Evolutionary conservation across 1,140 invertebrate genomes (phyloP).

Genomic region (Monochamus saltuarius): DNA sequence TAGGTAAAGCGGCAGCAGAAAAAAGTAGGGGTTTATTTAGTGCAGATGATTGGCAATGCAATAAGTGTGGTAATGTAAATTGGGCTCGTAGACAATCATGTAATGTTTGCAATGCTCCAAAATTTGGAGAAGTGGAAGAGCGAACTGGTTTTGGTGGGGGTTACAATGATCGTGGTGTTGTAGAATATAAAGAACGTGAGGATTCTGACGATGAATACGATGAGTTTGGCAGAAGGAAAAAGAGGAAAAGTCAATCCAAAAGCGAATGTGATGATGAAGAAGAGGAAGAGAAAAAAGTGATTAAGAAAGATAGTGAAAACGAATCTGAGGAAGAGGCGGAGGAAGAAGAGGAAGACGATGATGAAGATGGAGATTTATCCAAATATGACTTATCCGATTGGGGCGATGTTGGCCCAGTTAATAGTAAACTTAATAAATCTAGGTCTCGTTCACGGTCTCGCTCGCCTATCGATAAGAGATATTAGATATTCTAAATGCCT

Average conservation of each 20-base stretch:
- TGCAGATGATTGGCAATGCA: conserved; percentile 99
- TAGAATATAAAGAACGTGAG: conserved; percentile 87
- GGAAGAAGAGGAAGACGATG: conserved; percentile 61
- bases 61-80: conserved; percentile 99
- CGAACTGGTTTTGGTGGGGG: conserved; percentile 81
- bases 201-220: conserved; percentile 92
- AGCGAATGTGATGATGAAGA: conserved; percentile 49
- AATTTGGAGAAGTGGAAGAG: conserved; percentile 87
- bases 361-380: conserved; percentile 75
- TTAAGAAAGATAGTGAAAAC: conserved; percentile 45
- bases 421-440: conserved; percentile 37
- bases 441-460: conserved; percentile 38
- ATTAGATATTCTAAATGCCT: background rate
- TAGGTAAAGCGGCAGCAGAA: conserved; percentile 96
- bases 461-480: conserved; percentile 28
- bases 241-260: conserved; percentile 60
- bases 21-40: conserved; percentile 97
- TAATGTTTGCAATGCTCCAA: conserved; percentile 98
- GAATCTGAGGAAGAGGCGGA: conserved; percentile 49
- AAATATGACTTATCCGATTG: conserved; percentile 80
- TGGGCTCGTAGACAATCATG: conserved; percentile 96
- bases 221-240: conserved; percentile 91
- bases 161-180: conserved; percentile 90
- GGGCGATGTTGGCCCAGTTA: conserved; percentile 56
- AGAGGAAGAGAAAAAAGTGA: conserved; percentile 39